Conservation (phyloP, 2,888 invertebrate species). For the Lithosia quadra region DNA sequence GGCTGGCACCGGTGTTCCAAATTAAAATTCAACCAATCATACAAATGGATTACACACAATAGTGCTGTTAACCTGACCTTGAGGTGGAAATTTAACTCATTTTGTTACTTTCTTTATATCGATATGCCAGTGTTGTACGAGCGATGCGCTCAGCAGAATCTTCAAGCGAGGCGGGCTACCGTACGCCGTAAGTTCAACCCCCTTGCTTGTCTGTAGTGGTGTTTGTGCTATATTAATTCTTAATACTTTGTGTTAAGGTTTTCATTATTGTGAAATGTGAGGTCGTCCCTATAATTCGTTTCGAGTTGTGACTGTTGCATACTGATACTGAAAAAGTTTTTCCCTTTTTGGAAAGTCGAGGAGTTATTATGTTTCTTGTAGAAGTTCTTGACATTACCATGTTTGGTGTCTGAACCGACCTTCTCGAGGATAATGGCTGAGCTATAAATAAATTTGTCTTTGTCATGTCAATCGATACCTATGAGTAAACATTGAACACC, state of each 20-base stretch:
- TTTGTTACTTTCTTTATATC: slow-evolving; percentile 51
- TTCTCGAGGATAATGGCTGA: slow-evolving; percentile 54
- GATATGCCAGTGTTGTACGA: slow-evolving; percentile 78
- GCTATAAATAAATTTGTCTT: slow-evolving; percentile 52
- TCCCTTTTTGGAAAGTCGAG: slow-evolving; percentile 58
- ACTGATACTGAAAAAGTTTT: slow-evolving; percentile 65
- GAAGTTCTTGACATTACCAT: slow-evolving; percentile 63
- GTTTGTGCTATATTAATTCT: slow-evolving; percentile 55
- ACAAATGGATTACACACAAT: slow-evolving; percentile 70
- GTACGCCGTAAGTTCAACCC: slow-evolving; percentile 78
- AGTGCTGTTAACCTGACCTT: slow-evolving; percentile 76
- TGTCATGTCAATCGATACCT: slow-evolving; percentile 44
- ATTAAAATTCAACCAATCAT: slow-evolving; percentile 59
- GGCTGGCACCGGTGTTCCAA: slow-evolving; percentile 73
- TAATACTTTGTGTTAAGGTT: slow-evolving; percentile 51
- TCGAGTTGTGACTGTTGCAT: slow-evolving; percentile 58
- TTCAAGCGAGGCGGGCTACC: slow-evolving; percentile 69
- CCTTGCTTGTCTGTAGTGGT: slow-evolving; percentile 56
- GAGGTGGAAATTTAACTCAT: slow-evolving; percentile 50
- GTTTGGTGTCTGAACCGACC: slow-evolving; percentile 59
- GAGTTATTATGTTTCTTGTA: slow-evolving; percentile 53
- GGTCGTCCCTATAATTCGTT: slow-evolving; percentile 56
- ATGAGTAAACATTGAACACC: slow-evolving; percentile 37
- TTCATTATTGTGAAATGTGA: slow-evolving; percentile 43
- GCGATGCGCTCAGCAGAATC: slow-evolving; percentile 73